A percentile compares a stretch with the other conserved stretches of the same genome.
These are phyloP conservation scores for Atta texana DNA, from an alignment of 1,140 invertebrate species.

Conservation along the genomic window DNA sequence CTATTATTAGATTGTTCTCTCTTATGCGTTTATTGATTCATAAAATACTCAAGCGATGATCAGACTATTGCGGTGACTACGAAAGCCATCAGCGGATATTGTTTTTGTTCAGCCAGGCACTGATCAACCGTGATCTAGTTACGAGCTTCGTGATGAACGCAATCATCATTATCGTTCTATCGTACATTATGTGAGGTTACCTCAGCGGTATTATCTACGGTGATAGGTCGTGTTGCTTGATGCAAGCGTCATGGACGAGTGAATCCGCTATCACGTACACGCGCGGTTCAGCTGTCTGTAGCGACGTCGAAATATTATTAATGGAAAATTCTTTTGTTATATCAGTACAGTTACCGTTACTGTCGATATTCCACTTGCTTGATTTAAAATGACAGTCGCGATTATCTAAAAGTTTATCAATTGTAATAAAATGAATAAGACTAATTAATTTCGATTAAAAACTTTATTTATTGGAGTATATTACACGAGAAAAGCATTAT, in stretches of 20 bases:
- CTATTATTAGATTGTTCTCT: neutral
- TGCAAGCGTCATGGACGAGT: conserved; percentile 41
- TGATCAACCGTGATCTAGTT: conserved; percentile 67
- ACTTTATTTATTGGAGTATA: neutral
- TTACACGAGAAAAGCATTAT: too few species aligned
- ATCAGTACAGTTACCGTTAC: neutral
- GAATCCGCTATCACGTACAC: conserved; percentile 31
- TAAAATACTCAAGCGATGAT: conserved; percentile 31
- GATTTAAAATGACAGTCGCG: neutral
- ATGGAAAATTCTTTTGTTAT: conserved; percentile 53
- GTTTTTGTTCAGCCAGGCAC: conserved; percentile 63
- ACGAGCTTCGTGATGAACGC: conserved; percentile 75
- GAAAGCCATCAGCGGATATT: conserved; percentile 59
- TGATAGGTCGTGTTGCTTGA: conserved; percentile 71
- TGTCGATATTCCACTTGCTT: conserved; percentile 14
- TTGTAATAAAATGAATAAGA: neutral
- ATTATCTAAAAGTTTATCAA: conserved; percentile 13
- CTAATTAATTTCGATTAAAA: neutral
- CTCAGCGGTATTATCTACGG: conserved; percentile 69
- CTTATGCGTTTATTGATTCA: conserved; percentile 29
- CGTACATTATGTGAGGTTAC: conserved; percentile 73
- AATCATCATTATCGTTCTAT: conserved; percentile 78
- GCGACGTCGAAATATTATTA: conserved; percentile 61
- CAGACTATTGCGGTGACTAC: conserved; percentile 9
- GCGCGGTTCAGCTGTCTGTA: conserved; percentile 46